Evolutionary conservation across 2,797 vertebrate genomes (phyloP), one percentile per base, ranked within the genome.

Genomic region (Percopsis omiscomaycus): DNA sequence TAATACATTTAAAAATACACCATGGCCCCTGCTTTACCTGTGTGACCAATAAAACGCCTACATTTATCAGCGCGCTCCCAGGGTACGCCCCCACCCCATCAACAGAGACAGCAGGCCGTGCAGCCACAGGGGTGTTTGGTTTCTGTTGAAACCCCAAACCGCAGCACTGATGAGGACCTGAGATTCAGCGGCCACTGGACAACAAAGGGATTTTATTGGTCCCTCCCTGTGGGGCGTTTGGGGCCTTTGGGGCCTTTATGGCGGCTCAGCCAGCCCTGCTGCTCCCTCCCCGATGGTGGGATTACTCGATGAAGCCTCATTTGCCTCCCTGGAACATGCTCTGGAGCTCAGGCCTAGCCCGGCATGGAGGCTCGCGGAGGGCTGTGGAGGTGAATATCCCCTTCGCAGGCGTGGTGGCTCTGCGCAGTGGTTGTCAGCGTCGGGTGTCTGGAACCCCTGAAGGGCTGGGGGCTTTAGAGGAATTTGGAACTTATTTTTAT

Each of bases 201-300:
- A 89, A 88, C 88, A 88, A 90, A 91, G 85, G 64, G 37, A 71
- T 86, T 92, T 91, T 86, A 89, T 85, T 84, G 83, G 84, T 73
- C 52, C 63, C 30, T 77, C 82, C 80, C 86, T 80, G 78, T 76
- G 78, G 86, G 87, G 82, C 78, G 72, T 82, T 83, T 80, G 50
- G 80, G 66, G 59, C 61, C 76, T 84, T 86, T 79, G 72, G 77
- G 72, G 81, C 65, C 58, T 22, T 30, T 68, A 78, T 85, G 69
- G 75, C 58, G 55, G 66, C 73, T 65, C 64, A 77, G 65, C 71
- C 57, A 62, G 80, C 75, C 73, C 66, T 55, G 65, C 15, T 60
- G 77, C 73, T 78, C 82, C 74, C 74, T 73, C 78, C 83, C 79
- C 82, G 75, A 78, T 78, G 75, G 73, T 69, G 77, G 77, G 82